phyloP scores from a whole-genome alignment of 2,797 vertebrate genomes.

The Falco cherrug region DNA sequence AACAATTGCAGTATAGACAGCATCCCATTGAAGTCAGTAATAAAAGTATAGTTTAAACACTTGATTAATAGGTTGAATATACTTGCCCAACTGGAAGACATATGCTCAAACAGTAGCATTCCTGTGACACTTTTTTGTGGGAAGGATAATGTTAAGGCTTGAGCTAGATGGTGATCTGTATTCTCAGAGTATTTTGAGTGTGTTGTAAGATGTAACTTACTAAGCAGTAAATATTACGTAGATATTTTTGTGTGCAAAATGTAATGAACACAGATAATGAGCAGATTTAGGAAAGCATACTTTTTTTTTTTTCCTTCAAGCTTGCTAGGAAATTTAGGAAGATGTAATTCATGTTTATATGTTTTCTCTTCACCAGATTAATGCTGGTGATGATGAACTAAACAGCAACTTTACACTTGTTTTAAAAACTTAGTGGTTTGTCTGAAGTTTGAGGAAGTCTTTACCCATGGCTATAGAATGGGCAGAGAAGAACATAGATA shows the following conservation, averaged over 20 bases:
- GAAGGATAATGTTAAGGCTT: background rate
- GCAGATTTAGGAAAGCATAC: accelerated
- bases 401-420: background rate
- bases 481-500: background rate
- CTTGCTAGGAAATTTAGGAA: background rate
- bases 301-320: background rate
- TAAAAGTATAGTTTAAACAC: background rate
- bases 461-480: background rate
- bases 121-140: background rate
- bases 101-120: background rate
- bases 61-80: background rate
- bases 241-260: background rate
- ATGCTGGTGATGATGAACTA: background rate
- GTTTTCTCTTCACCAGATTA: background rate
- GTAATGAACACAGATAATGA: background rate
- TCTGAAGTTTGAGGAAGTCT: background rate
- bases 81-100: background rate
- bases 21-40: background rate
- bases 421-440: background rate
- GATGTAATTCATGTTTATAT: background rate
- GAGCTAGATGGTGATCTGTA: background rate
- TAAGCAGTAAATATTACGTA: background rate
- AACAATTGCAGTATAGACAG: background rate
- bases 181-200: background rate
- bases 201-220: background rate